A percentile compares a stretch with the other conserved stretches of the same genome.
Conservation (phyloP, 2,797 vertebrate species). For the Bryconaethiops microstoma region DNA sequence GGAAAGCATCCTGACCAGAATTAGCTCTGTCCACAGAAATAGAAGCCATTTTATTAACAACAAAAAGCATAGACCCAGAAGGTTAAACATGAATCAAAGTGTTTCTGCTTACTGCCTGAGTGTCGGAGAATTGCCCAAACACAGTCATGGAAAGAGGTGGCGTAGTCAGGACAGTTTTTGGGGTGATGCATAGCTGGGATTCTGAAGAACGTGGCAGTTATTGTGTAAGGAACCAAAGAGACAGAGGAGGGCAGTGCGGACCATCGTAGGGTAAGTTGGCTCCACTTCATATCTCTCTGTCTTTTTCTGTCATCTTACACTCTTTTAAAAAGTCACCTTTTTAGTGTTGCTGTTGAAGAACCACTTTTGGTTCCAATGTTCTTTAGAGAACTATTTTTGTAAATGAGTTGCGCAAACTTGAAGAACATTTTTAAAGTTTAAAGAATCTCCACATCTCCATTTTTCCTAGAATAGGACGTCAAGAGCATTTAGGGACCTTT, state of each 20-base stretch:
- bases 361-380: neutral
- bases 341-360: neutral
- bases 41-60: conserved; percentile 46
- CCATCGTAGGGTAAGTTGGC: neutral
- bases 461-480: too few relatives aligned
- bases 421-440: too few relatives aligned
- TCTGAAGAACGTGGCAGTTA: conserved; percentile 40
- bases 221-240: conserved; percentile 56
- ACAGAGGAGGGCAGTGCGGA: conserved; percentile 51
- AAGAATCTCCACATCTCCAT: too few relatives aligned
- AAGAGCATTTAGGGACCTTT: neutral
- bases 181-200: conserved; percentile 69
- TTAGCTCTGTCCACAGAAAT: conserved; percentile 35
- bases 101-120: conserved; percentile 67
- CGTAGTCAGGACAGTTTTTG: conserved; percentile 61
- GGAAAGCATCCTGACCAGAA: conserved; percentile 29
- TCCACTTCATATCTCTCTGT: neutral
- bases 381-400: too few relatives aligned
- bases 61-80: conserved; percentile 45
- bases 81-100: conserved; percentile 68
- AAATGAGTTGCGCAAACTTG: too few relatives aligned
- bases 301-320: neutral
- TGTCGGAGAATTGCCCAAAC: conserved; percentile 67
- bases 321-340: neutral
- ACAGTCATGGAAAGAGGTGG: conserved; percentile 69